A percentile compares a stretch with the other conserved stretches of the same genome.
Evolutionary conservation across 1,140 invertebrate species (phyloP).

Genomic region (Euglossa dilemma): DNA sequence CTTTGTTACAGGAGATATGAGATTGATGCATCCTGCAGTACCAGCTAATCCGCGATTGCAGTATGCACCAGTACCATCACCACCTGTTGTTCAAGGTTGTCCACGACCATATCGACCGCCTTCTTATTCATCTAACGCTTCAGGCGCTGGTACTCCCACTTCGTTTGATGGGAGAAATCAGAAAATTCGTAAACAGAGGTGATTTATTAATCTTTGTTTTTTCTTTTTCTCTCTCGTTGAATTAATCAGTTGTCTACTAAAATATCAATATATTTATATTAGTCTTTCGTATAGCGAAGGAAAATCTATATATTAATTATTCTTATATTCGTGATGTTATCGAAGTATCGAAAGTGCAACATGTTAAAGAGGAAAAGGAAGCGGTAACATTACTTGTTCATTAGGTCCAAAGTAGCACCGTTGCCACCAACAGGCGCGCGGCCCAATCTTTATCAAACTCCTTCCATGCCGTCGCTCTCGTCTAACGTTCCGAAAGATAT

Average conservation of each 20-base stretch:
- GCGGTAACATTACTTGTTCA: slow-evolving; percentile 10
- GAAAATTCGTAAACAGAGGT: slow-evolving; percentile 81
- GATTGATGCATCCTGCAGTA: slow-evolving; percentile 80
- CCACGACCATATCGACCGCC: slow-evolving; percentile 78
- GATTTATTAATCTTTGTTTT: slow-evolving; percentile 17
- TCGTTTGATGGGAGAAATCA: slow-evolving; percentile 78
- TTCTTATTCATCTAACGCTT: slow-evolving; percentile 78
- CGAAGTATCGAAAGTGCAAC: neutral
- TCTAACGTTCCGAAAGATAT: slow-evolving; percentile 77
- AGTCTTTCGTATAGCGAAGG: neutral
- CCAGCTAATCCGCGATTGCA: slow-evolving; percentile 76
- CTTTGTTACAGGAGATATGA: slow-evolving; percentile 74
- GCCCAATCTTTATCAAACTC: slow-evolving; percentile 78
- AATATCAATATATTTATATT: neutral
- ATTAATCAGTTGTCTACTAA: neutral
- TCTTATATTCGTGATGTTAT: neutral
- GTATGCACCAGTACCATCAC: slow-evolving; percentile 79
- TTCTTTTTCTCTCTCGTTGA: neutral
- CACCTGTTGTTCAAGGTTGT: slow-evolving; percentile 80
- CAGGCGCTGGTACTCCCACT: slow-evolving; percentile 75
- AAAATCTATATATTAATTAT: neutral
- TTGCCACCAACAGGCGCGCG: slow-evolving; percentile 74
- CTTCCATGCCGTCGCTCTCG: slow-evolving; percentile 77
- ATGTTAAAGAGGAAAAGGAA: neutral
- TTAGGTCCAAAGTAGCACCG: slow-evolving; percentile 78